Percentiles rank a stretch among this genome's conserved stretches.
Evolutionary conservation across 2,113 vertebrate genomes (phyloP).

Genomic region (Glaucomys volans): DNA sequence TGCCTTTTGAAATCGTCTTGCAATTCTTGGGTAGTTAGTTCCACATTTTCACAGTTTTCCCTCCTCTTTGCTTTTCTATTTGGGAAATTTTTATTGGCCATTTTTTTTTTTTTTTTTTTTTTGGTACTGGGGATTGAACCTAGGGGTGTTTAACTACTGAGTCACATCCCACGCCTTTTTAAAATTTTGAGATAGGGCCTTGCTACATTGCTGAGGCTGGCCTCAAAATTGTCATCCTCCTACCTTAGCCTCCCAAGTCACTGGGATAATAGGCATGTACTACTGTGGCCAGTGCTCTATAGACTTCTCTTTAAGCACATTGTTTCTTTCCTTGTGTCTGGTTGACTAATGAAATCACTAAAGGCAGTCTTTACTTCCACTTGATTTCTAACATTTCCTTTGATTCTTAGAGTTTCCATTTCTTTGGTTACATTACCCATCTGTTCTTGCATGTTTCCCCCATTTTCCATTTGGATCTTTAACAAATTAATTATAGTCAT

Average conservation of each 20-base stretch:
- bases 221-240: too few species aligned
- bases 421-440: not conserved
- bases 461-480: not conserved
- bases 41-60: not conserved
- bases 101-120: too few species aligned
- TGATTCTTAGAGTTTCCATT: constrained; percentile 10
- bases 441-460: not conserved
- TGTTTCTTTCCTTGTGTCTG: not conserved
- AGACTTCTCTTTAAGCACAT: not conserved
- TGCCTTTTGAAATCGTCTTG: not conserved
- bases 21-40: not conserved
- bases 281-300: too few species aligned
- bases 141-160: too few species aligned
- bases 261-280: too few species aligned
- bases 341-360: not conserved
- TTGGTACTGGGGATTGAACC: too few species aligned
- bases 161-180: too few species aligned
- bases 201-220: too few species aligned
- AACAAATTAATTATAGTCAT: not conserved
- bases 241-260: too few species aligned
- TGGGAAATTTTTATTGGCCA: not conserved
- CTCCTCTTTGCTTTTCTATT: not conserved
- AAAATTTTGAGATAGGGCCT: too few species aligned
- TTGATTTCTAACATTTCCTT: constrained; percentile 30
- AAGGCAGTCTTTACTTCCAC: not conserved